Evolutionary conservation across 2,888 invertebrate species (phyloP).

Genomic region (Dryomyza anilis): DNA sequence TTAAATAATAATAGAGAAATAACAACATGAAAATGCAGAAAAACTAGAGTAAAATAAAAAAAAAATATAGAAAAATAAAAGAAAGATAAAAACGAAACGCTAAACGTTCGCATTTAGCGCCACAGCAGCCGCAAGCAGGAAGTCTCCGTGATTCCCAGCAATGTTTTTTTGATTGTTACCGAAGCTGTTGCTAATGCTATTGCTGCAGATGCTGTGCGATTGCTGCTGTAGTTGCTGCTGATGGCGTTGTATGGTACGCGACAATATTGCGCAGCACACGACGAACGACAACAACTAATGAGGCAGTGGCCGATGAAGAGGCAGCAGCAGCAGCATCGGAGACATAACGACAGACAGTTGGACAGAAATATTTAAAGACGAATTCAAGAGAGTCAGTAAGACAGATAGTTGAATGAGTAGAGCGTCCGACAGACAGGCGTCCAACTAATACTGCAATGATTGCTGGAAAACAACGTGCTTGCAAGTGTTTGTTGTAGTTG

Average conservation of each 20-base stretch:
- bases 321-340: not conserved
- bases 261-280: constrained; percentile 5
- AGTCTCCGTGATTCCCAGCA: constrained; percentile 23
- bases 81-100: constrained; percentile 14
- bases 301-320: not conserved
- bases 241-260: not conserved
- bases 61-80: constrained; percentile 2
- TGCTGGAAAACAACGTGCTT: no score
- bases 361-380: not conserved
- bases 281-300: not conserved
- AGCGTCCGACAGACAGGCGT: no score
- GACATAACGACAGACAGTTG: not conserved
- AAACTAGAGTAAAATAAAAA: no score
- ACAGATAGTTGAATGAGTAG: no score
- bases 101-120: no score
- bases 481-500: no score
- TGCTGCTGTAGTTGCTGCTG: not conserved
- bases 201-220: not conserved
- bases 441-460: no score
- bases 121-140: constrained; percentile 44
- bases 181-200: not conserved
- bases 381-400: no score
- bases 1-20: not conserved
- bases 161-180: constrained; percentile 6
- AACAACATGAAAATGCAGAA: not conserved